Percentiles rank a stretch among this genome's conserved stretches.
These are phyloP conservation scores for Rostratula benghalensis DNA, from an alignment of 2,113 vertebrate species.

Conservation along the genomic window DNA sequence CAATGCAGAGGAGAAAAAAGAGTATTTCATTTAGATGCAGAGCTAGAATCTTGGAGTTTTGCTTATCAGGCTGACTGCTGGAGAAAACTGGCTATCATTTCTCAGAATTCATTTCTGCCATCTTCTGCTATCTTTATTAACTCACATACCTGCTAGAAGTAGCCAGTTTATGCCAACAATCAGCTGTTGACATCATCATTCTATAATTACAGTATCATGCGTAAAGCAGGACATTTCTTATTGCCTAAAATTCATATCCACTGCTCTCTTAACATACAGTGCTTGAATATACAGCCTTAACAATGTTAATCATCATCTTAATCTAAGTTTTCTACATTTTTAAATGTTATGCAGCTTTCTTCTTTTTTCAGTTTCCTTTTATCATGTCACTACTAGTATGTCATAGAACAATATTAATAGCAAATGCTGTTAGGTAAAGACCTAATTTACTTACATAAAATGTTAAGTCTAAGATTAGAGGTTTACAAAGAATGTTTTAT, in stretches of 20 bases:
- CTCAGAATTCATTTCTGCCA: slow-evolving; percentile 78
- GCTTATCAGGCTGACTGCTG: slow-evolving; percentile 82
- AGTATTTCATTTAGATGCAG: slow-evolving; percentile 98
- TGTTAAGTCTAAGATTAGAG: slow-evolving; percentile 70
- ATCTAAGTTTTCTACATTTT: slow-evolving; percentile 74
- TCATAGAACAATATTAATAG: slow-evolving; percentile 65
- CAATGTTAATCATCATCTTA: slow-evolving; percentile 78
- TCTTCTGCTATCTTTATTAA: slow-evolving; percentile 80
- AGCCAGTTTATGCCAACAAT: slow-evolving; percentile 85
- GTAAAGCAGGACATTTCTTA: slow-evolving; percentile 83
- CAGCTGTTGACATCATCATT: slow-evolving; percentile 78
- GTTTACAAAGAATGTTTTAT: slow-evolving; percentile 78
- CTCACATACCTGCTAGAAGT: slow-evolving; percentile 74
- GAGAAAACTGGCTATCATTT: slow-evolving; percentile 83
- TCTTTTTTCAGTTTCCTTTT: slow-evolving; percentile 71
- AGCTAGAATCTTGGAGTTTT: slow-evolving; percentile 78
- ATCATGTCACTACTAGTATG: slow-evolving; percentile 69
- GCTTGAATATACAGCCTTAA: slow-evolving; percentile 95
- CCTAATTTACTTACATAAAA: slow-evolving; percentile 65
- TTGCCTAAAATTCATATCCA: slow-evolving; percentile 82
- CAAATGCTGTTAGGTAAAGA: slow-evolving; percentile 58
- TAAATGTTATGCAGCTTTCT: slow-evolving; percentile 61
- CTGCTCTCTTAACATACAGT: slow-evolving; percentile 89
- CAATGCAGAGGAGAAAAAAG: slow-evolving; percentile 98
- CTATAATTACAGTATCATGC: slow-evolving; percentile 79